Evolutionary conservation across 2,113 vertebrate species (phyloP), one percentile per base, ranked within the genome.

Genomic region (Cichladusa arquata): DNA sequence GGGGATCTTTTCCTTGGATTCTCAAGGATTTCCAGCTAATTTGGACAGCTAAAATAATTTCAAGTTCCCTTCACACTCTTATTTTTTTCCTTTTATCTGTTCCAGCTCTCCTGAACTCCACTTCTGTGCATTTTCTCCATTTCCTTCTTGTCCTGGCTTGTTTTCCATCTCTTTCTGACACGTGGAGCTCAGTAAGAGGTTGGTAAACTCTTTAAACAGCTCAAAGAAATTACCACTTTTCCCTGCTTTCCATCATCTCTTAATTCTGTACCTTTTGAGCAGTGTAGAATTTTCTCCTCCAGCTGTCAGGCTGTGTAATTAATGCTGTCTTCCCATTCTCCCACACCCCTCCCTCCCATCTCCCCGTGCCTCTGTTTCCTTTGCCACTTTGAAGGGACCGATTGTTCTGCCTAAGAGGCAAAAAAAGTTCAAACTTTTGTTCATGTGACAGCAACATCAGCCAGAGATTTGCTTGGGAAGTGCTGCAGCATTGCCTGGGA

Each of bases 221-320:
- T 86, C 80, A 19, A 26, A 86, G 84, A 77, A 95, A 92, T 92
- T 56, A 61, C 58, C 71, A 45, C 47, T 82, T 79, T 74, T 45
- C 79, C 70, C 62, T 4, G 51, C 82, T 74, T 73, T 90, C 79
- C 40, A 36, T 92, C 92, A 66, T 62, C 81, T 34, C 53, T 33
- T n/a, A 56, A 83, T 80, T 93, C 90, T 83, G 65, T 65, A 12
- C 77, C 69, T 81, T 56, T 57, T 22, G 90, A 94, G 36, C 56
- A 26, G 71, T 31, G 72, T 31, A 38, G 56, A 54, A 47, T 86
- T 54, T 92, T 60, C 90, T 92, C 58, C 76, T 80, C 72, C 70
- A 33, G 34, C 76, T 92, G 90, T 72, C 94, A 94, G 80, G 77
- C 72, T 76, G 57, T 26, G 90, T 86, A 80, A 94, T 94, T 94